A percentile compares a stretch with the other conserved stretches of the same genome.
phyloP scores from a whole-genome alignment of 1,140 invertebrate species.

The Phortica variegata region DNA sequence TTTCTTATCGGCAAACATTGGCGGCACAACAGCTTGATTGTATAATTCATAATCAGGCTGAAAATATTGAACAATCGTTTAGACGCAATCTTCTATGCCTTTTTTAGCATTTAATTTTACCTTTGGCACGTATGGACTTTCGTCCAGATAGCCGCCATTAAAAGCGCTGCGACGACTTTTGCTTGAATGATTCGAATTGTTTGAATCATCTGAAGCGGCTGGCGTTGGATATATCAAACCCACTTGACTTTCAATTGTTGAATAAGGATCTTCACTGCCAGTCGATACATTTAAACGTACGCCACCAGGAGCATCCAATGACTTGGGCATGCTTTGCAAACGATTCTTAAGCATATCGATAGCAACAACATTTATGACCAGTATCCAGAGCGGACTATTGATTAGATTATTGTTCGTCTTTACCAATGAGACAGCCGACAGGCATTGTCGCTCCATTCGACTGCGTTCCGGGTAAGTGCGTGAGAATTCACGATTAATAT shows the following conservation, averaged over 20 bases:
- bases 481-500: conserved; percentile 83
- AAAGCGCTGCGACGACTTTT: conserved; percentile 47
- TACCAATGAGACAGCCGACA: conserved; percentile 86
- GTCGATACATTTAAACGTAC: conserved; percentile 39
- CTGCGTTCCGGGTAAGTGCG: conserved; percentile 84
- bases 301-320: conserved; percentile 42
- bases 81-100: too few species aligned
- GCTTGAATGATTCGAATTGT: conserved; percentile 27
- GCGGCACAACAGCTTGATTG: conserved; percentile 22
- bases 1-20: conserved; percentile 42
- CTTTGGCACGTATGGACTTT: conserved; percentile 53
- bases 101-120: conserved; percentile 17
- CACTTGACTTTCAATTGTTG: conserved; percentile 54
- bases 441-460: conserved; percentile 84
- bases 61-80: not conserved
- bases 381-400: conserved; percentile 91
- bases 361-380: conserved; percentile 93
- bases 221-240: conserved; percentile 51
- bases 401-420: conserved; percentile 82
- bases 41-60: conserved; percentile 49
- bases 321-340: conserved; percentile 65
- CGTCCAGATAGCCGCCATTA: conserved; percentile 46
- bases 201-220: conserved; percentile 50
- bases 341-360: conserved; percentile 94
- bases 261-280: conserved; percentile 52